Percentiles rank a stretch among this genome's conserved stretches.
phyloP scores from a whole-genome alignment of 2,797 vertebrate species.

The Myiothlypis coronata region DNA sequence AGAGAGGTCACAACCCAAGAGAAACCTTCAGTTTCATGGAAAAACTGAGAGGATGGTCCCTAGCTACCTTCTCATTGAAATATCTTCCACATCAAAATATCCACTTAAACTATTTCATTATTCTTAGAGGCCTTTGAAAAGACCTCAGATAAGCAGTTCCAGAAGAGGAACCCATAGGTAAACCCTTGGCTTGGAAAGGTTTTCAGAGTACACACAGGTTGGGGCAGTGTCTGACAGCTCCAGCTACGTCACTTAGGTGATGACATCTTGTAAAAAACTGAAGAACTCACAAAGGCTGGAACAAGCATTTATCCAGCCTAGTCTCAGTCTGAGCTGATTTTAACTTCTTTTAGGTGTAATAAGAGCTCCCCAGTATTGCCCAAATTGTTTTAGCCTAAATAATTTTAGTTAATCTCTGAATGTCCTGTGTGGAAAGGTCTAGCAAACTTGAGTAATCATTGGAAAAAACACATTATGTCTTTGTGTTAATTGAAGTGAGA shows the following conservation, averaged over 20 bases:
- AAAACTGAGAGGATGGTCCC: neutral
- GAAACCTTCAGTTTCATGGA: neutral
- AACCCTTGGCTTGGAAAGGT: neutral
- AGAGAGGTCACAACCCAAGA: neutral
- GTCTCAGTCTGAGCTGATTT: neutral
- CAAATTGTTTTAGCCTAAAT: neutral
- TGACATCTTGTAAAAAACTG: neutral
- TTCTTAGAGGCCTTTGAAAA: neutral
- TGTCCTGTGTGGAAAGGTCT: neutral
- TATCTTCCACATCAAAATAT: neutral
- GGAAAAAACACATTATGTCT: neutral
- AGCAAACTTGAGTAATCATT: neutral
- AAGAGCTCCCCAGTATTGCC: neutral
- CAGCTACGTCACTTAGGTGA: neutral
- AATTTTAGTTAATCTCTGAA: neutral
- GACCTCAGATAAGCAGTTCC: rapidly evolving
- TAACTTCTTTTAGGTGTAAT: neutral
- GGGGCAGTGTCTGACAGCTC: neutral
- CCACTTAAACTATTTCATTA: neutral
- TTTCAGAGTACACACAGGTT: neutral
- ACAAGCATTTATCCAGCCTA: neutral
- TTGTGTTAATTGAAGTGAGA: neutral
- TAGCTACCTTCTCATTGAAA: neutral
- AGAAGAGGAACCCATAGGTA: neutral
- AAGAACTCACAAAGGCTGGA: neutral